Evolutionary conservation across 2,888 invertebrate species (phyloP).

Genomic region (Eucera pruinosa): DNA sequence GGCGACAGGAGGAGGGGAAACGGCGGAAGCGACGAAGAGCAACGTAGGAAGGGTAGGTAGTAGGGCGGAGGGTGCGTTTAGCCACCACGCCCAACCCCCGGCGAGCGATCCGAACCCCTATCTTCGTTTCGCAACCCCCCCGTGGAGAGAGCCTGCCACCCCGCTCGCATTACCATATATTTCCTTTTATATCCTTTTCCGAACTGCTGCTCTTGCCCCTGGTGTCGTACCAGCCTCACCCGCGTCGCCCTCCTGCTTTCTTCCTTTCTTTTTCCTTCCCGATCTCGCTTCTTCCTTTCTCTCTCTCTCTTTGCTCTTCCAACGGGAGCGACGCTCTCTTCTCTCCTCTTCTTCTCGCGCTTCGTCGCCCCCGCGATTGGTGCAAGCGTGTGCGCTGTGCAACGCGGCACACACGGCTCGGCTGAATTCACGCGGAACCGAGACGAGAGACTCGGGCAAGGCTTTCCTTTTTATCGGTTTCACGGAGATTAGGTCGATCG

Average conservation of each 20-base stretch:
- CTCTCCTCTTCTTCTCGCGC: conserved; percentile 26
- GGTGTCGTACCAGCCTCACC: conserved; percentile 25
- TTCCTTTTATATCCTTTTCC: conserved; percentile 80
- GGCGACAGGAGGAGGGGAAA: neutral
- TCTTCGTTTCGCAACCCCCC: conserved; percentile 59
- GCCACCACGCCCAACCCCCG: conserved; percentile 83
- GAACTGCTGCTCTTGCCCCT: conserved; percentile 63
- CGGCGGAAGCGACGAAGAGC: conserved; percentile 43
- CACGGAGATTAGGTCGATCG: conserved; percentile 62
- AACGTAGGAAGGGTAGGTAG: conserved; percentile 61
- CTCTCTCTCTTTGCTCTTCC: conserved; percentile 33
- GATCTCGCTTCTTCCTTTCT: conserved; percentile 5
- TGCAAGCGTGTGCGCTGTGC: conserved; percentile 8
- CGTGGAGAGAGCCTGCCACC: conserved; percentile 55
- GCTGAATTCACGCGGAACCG: conserved; percentile 37
- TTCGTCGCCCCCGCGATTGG: conserved; percentile 32
- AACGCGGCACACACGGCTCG: too few relatives aligned
- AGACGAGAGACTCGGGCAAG: conserved; percentile 15
- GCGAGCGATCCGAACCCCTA: conserved; percentile 76
- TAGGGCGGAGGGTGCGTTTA: conserved; percentile 63
- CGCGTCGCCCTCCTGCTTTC: conserved; percentile 10
- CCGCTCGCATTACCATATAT: conserved; percentile 81
- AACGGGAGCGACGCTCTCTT: too few relatives aligned
- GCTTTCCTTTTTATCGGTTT: conserved; percentile 55
- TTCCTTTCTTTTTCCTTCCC: neutral